phyloP scores from a whole-genome alignment of 2,113 vertebrate genomes.

The Epinephelus lanceolatus region DNA sequence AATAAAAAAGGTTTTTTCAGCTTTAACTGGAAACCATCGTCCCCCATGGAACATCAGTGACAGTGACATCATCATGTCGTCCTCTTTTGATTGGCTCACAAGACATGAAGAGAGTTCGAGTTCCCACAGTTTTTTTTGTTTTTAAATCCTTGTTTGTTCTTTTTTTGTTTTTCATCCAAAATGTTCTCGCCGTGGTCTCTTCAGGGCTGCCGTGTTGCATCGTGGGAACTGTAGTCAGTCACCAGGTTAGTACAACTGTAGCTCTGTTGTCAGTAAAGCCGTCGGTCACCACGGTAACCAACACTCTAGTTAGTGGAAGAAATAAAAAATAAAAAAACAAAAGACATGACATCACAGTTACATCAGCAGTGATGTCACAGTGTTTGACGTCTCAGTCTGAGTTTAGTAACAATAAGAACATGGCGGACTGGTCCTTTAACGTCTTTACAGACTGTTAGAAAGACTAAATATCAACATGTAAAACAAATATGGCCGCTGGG shows the following conservation, averaged over 20 bases:
- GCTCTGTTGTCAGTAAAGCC: constrained; percentile 38
- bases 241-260: constrained; percentile 56
- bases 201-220: constrained; percentile 40
- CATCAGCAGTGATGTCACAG: constrained; percentile 45
- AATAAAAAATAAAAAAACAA: background rate
- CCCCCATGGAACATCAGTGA: background rate
- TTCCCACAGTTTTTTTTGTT: background rate
- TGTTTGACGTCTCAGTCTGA: constrained; percentile 7
- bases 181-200: background rate
- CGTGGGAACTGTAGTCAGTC: constrained; percentile 50
- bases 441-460: constrained; percentile 44
- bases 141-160: background rate
- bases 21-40: background rate
- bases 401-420: constrained; percentile 37
- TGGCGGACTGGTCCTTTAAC: constrained; percentile 27
- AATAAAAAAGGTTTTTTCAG: background rate
- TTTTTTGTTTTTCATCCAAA: background rate
- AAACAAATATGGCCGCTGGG: constrained; percentile 51
- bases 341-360: background rate
- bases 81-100: constrained; percentile 23
- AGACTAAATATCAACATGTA: constrained; percentile 35
- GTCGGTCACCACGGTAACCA: constrained; percentile 33
- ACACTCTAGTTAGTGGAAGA: constrained; percentile 39
- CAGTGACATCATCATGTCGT: constrained; percentile 42
- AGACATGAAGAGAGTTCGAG: background rate